Base-by-base conservation (phyloP, 2,797 vertebrate genomes). In the Diplodus puntazzo region DNA sequence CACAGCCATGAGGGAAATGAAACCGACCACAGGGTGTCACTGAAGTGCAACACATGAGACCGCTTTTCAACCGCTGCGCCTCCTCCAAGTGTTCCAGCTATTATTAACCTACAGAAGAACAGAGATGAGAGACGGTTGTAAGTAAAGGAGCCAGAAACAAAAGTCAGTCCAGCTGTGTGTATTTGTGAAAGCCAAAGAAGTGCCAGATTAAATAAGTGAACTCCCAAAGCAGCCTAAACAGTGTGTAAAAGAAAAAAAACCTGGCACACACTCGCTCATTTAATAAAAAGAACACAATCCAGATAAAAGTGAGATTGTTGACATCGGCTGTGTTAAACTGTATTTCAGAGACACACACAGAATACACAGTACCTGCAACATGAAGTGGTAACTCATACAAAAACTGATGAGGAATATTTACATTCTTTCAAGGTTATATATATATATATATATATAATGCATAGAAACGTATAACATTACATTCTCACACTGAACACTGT, bases 301-400 rank as follows among this genome's bases (percentile, higher is more conserved):
- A 80, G 21, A 84, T 49, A 63, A 85, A 74, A 55, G 53, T 17
- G 23, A 87, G 43, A 27, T 52, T 70, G 21, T 65, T 71, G 68
- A 75, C 54, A 69, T 39, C 18, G 50, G 34, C 46, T 81, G 69
- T 91, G 79, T 86, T 85, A 92, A 92, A 92, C 74, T 80, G 87
- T 93, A 93, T 91, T 94, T 89, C 76, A 92, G 89, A 86, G 81
- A 94, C 91, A 58, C 63, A 83, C 59, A 92, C 86, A 85, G 89
- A 65, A 90, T 82, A 79, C 79, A 88, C 74, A 89, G 87, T 80
- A 91, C 84, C 82, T 69, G 54, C 60, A 81, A 76, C 21, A 85
- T 88, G 75, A 87, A 89, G 86, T 93, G 89, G 87, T 84, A 81
- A 86, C 85, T 88, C 59, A 73, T 82, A 87, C 63, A 89, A 86